Base-by-base conservation (phyloP, 2,797 vertebrate genomes). In the Hybognathus amarus region DNA sequence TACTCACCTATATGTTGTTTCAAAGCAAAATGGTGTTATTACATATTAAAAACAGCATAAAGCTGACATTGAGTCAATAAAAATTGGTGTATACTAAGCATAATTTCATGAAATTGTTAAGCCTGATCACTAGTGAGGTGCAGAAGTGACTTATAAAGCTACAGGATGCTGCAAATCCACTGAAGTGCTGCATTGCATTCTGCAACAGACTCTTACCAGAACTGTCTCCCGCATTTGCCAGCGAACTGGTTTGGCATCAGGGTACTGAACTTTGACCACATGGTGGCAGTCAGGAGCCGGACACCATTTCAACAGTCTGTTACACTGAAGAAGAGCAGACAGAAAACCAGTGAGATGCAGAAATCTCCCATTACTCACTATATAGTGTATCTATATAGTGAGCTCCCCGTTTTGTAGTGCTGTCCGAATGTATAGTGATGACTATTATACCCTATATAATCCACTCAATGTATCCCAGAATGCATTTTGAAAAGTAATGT, bases 271-370 rank as follows among this genome's bases (percentile, higher is more conserved):
- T 96, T 99, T 99, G 87, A 99, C 96, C 84, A 99, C 98, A 47
- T 99, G 98, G 94, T 99, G 98, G 94, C 98, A 99, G 92, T 99
- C 98, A 80, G 98, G 98, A 85, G 98, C 98, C 81, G 98, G 98
- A 94, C 98, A 99, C 98, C 98, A 99, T 92, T 98, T 99, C 95
- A 99, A 97, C 94, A 99, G 96, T 95, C 98, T 96, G 94, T 99
- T 99, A 94, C 98, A 99, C 98, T 99, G 83, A 0, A 18, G 82
- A 82, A 38, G 64, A 22, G 61, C 9, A 79, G 40, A 78, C 7
- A 50, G 33, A 61, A 22, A 20, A 50, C n/a, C 30, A 38, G 15
- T 30, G 18, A 13, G 12, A 54, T n/a, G n/a, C n/a, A n/a, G n/a
- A n/a, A n/a, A n/a, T n/a, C n/a, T n/a, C n/a, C n/a, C n/a, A n/a